Percentiles rank a stretch among this genome's conserved stretches.
phyloP scores from a whole-genome alignment of 2,888 invertebrate species.

The Scaeva pyrastri region DNA sequence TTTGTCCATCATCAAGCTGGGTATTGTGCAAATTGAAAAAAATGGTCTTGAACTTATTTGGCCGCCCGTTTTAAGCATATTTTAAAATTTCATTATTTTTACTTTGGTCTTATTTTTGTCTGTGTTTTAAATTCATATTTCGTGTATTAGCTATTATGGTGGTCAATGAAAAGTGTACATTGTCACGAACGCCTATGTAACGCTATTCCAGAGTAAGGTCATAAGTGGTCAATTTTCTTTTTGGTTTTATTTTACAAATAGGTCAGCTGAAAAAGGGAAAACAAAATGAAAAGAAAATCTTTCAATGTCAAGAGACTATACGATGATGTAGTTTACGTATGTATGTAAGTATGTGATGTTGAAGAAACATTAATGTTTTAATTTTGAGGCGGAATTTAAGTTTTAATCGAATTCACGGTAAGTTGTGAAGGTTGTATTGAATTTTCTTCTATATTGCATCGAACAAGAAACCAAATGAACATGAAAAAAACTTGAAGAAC shows the following conservation, averaged over 20 bases:
- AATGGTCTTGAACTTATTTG: constrained; percentile 68
- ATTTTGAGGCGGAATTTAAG: no score
- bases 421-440: no score
- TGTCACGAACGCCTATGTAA: constrained; percentile 47
- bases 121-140: not conserved
- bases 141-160: constrained; percentile 6
- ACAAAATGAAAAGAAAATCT: not conserved
- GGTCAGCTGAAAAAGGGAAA: constrained; percentile 4
- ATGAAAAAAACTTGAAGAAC: no score
- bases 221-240: constrained; percentile 42
- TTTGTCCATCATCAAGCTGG: constrained; percentile 14
- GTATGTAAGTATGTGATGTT: no score
- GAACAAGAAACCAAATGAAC: no score
- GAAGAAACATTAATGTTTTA: no score
- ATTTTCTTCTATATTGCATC: no score
- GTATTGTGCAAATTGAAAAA: constrained; percentile 53
- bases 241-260: constrained; percentile 44
- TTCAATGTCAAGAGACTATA: constrained; percentile 13
- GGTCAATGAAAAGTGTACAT: constrained; percentile 46
- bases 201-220: constrained; percentile 54
- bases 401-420: no score
- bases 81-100: constrained; percentile 7
- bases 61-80: constrained; percentile 11
- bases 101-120: constrained; percentile 18
- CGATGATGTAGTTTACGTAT: not conserved